Base-by-base conservation (phyloP, 1,140 invertebrate species). In the Aphelenchoides besseyi region DNA sequence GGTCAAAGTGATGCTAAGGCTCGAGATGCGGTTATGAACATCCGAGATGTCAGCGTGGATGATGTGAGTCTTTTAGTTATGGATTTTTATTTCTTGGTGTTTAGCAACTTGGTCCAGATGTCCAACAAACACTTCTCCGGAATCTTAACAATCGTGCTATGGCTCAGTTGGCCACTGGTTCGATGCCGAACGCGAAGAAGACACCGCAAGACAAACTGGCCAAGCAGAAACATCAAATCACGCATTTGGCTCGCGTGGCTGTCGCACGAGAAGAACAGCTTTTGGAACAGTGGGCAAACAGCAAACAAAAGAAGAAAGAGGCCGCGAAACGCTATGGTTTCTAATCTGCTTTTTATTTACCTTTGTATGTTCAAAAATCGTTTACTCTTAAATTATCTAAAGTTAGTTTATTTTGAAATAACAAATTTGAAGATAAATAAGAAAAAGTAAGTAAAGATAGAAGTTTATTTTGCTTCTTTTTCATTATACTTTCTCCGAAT, bases 141-240 rank as follows among this genome's bases (percentile, higher is more conserved):
- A 79, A 81, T 74, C 54, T 79, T 9, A 75, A 74, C 29, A 64
- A 72, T 36, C 76, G 79, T 26, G 69, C 61, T 41, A 69, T 78
- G 52, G 72, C 75, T 0, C 67, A 74, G 26, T 23, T 76, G 8
- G 33, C 75, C 8, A 18, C 59, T 30, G 72, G 37, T 29, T 57
- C 79, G 2, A 18, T 79, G 54, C 79, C 75, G 30, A 75, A 72
- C 52, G 61, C 76, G 12, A 75, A 76, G 35, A 81, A 76, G 35
- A 52, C 8, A 35, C 48, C 66, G 16, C 32, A 66, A 29, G 76
- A 78, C 54, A 74, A 68, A 61, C 64, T 73, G 37, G 77, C 78
- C 8, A 76, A 81, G 55, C 64, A 74, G 59, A 79, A 79, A 37
- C 78, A 79, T 52, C 78, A 79, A 69, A 79, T 79, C 48, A 79